These are phyloP conservation scores for Epicauta chinensis DNA, from an alignment of 1,140 invertebrate species.

Conservation along the genomic window DNA sequence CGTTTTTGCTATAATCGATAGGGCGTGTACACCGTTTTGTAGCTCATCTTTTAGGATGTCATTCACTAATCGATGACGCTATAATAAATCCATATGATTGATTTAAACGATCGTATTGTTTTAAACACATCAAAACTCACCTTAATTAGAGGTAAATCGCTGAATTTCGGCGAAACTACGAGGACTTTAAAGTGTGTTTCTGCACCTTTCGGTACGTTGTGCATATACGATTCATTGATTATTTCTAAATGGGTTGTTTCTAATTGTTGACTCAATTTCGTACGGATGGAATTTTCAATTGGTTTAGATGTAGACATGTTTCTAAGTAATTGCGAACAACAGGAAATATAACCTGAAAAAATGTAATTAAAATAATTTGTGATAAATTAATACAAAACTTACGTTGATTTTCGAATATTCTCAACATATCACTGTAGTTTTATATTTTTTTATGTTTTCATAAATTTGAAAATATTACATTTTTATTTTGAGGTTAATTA, in stretches of 20 bases:
- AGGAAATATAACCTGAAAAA: no score
- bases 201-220: slow-evolving; percentile 82
- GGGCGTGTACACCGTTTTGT: slow-evolving; percentile 69
- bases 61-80: slow-evolving; percentile 81
- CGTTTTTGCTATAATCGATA: slow-evolving; percentile 79
- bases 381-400: no score
- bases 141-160: slow-evolving; percentile 67
- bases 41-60: slow-evolving; percentile 70
- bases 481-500: no score
- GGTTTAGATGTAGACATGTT: slow-evolving; percentile 26
- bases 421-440: no score
- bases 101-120: slow-evolving; percentile 7
- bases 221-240: slow-evolving; percentile 91
- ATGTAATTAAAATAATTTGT: no score
- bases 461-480: no score
- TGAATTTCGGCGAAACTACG: slow-evolving; percentile 80
- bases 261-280: slow-evolving; percentile 56
- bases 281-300: slow-evolving; percentile 57
- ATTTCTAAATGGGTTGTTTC: slow-evolving; percentile 68
- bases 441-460: no score
- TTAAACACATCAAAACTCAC: slow-evolving; percentile 46
- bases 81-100: slow-evolving; percentile 19
- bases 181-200: slow-evolving; percentile 91
- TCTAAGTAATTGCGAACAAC: background rate
- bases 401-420: no score